phyloP scores from a whole-genome alignment of 2,888 invertebrate species.

The Schizotus pectinicornis region DNA sequence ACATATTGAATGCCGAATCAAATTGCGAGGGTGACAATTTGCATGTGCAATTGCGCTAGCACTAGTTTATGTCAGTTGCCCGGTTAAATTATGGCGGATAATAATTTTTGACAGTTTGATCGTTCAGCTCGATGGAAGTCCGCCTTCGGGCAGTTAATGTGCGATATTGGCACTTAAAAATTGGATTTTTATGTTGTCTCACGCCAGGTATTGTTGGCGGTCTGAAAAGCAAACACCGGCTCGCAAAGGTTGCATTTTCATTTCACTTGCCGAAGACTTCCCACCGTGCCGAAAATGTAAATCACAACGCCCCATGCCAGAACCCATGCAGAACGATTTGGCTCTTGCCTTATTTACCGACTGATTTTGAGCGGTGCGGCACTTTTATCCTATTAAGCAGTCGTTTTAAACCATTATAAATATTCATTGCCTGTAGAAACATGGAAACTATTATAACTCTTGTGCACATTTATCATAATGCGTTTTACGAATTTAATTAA shows the following conservation, averaged over 20 bases:
- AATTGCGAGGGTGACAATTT: too few species aligned
- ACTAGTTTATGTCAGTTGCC: too few species aligned
- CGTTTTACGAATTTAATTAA: not conserved
- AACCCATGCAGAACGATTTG: constrained; percentile 42
- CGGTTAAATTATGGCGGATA: too few species aligned
- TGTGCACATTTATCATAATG: constrained; percentile 8
- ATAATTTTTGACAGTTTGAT: too few species aligned
- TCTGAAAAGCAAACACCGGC: constrained; percentile 36
- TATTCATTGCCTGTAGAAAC: constrained; percentile 21
- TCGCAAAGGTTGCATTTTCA: constrained; percentile 49
- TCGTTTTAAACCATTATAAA: constrained; percentile 24
- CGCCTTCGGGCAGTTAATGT: too few species aligned
- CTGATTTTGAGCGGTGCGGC: constrained; percentile 22
- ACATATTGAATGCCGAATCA: too few species aligned
- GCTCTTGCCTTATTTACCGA: constrained; percentile 22
- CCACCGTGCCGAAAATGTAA: constrained; percentile 51
- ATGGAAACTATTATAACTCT: constrained; percentile 11
- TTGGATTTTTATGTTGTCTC: too few species aligned
- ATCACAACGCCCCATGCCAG: constrained; percentile 47
- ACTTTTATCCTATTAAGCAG: constrained; percentile 25
- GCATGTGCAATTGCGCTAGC: too few species aligned
- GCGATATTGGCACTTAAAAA: too few species aligned
- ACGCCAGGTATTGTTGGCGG: too few species aligned
- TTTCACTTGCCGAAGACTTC: constrained; percentile 48
- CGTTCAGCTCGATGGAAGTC: too few species aligned